Base-by-base conservation (phyloP, 2,888 invertebrate genomes). In the Leptinotarsa rubiginosa region DNA sequence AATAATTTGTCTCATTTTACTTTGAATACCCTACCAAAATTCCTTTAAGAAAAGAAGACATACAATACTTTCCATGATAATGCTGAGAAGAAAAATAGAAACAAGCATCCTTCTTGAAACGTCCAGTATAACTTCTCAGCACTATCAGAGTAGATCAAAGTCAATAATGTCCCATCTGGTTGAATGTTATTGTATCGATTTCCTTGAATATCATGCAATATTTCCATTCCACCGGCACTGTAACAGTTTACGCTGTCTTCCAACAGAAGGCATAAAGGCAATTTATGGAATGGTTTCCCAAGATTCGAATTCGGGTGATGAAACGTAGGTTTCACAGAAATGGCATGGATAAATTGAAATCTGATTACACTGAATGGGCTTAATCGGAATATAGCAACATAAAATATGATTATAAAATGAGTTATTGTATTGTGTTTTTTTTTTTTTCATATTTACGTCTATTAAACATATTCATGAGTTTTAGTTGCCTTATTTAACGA, bases 111-210 rank as follows among this genome's bases (percentile, higher is more conserved):
- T 41, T 41, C 2, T 41, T 7, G 41, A 41, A 41, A 41, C 41
- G 41, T 2, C 41, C 2, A 2, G 41, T 41, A 41, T n/a, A 22
- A 20, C 22, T 56, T 1, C 20, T 20, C 22, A 3, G 18, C 54
- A n/a, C 22, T 18, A 56, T 56, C 13, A 13, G 20, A 20, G 54
- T 5, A 56, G 20, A 56, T 56, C 54, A 56, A 56, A 56, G 54
- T 56, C 54, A 56, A 56, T 56, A 56, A 56, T 18, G 54, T 20
- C 54, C 13, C 54, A 56, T 56, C 18, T 56, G 54, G n/a, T 20
- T 56, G 22, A 56, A 56, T 56, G 54, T 56, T 56, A 56, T 56
- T 56, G 18, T 20, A 56, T 56, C 54, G 54, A 56, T 20, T 56
- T 56, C 3, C 20, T 56, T 3, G 3, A 7, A 56, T 56, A n/a